phyloP scores from a whole-genome alignment of 2,797 vertebrate genomes.

The Clamator glandarius region DNA sequence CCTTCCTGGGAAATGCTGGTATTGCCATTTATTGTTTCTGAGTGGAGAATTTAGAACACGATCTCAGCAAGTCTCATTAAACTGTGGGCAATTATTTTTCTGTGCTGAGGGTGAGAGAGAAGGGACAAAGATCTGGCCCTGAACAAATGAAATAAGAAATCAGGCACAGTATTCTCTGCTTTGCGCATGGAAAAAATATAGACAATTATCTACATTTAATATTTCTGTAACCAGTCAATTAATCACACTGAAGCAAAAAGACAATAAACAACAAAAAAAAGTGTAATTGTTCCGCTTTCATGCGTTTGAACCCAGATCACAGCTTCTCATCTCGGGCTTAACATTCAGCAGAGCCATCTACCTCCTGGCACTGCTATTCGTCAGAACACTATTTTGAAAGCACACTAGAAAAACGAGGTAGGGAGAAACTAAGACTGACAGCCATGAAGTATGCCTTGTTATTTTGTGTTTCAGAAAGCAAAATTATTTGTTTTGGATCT shows the following conservation, averaged over 20 bases:
- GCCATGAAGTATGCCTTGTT: background rate
- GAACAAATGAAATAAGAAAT: conserved; percentile 22
- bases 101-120: background rate
- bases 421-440: conserved; percentile 6
- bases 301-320: background rate
- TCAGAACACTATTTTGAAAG: background rate
- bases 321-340: background rate
- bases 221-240: background rate
- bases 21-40: conserved; percentile 16
- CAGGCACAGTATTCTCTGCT: background rate
- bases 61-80: conserved; percentile 40
- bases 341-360: background rate
- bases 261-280: background rate
- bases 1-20: conserved; percentile 19
- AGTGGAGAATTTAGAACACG: conserved; percentile 3
- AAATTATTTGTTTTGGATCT: conserved; percentile 36
- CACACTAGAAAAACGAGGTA: background rate
- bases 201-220: background rate
- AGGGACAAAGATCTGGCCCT: background rate
- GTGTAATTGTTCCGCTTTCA: background rate
- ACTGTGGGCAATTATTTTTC: conserved; percentile 22
- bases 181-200: background rate
- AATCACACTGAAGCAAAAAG: background rate
- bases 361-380: background rate
- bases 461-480: background rate